Base-by-base conservation (phyloP, 1,140 invertebrate genomes). In the Drosophila nikananu region DNA sequence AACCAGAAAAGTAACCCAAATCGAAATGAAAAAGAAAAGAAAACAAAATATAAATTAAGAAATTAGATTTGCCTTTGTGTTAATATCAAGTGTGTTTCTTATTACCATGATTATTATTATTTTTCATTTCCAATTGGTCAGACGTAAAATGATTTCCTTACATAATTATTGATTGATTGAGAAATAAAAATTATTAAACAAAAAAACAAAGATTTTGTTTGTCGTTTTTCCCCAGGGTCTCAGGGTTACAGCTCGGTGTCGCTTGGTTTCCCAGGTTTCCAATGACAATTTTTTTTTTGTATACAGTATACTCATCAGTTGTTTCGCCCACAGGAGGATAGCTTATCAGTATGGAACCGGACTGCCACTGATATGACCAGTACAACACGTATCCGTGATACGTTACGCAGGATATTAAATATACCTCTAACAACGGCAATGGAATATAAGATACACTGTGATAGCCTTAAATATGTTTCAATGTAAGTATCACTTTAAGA, bases 331-430 rank as follows among this genome's bases (percentile, higher is more conserved):
- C 94, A 99, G 96, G 99, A 99, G 94, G 99, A 99, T 93, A 97
- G 99, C 92, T 96, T 99, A 87, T 99, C 98, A 80, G 96, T 99
- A 81, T 99, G 99, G 99, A 99, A 99, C 94, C 96, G 97, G 92
- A 99, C 97, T 79, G 97, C 98, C 13, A 96, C 96, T 80, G 98
- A 99, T 95, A 95, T 96, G 91, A 95, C 95, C 65, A 97, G 97
- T 62, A 99, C 97, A 80, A 96, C 96, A 68, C 95, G 98, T 83
- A 99, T 99, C 83, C 95, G 98, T 86, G 99, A 99, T 94, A 98
- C 98, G 37, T 94, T 99, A 77, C 96, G 97, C 92, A 95, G 98
- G 92, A 96, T 99, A 81, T 95, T 99, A 80, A 98, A 99, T 94
- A 95, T 99, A 93, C 98, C 98, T 72, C 94, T 96, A 51, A 97